Percentiles rank a stretch among this genome's conserved stretches.
phyloP scores from a whole-genome alignment of 2,113 vertebrate species.

The Hypanus sabinus region DNA sequence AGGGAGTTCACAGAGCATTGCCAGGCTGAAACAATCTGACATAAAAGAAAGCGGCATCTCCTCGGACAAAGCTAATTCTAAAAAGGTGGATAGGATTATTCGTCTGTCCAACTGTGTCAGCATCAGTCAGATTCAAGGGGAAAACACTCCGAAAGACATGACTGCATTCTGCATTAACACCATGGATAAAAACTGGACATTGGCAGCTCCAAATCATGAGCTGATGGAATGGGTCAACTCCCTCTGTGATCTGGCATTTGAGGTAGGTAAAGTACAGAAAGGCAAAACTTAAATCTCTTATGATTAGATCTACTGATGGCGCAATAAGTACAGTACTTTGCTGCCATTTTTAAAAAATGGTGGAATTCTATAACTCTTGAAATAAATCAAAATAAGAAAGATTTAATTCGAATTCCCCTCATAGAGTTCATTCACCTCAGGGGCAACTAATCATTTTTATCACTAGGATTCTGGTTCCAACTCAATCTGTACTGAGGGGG shows the following conservation, averaged over 20 bases:
- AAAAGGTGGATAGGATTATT: conserved; percentile 8
- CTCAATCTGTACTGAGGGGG: background rate
- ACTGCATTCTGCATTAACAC: conserved; percentile 7
- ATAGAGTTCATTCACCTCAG: background rate
- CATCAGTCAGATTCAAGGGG: background rate
- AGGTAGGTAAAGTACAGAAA: background rate
- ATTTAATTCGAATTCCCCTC: background rate
- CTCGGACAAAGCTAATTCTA: background rate
- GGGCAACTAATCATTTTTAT: background rate
- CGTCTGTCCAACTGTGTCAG: conserved; percentile 23
- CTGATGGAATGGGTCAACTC: background rate
- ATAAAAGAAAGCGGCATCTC: background rate
- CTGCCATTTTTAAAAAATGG: background rate
- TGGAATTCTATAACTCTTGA: background rate
- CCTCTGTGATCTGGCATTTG: conserved; percentile 9
- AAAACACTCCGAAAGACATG: background rate
- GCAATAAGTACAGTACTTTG: background rate
- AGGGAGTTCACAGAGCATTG: background rate
- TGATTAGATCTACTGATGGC: background rate
- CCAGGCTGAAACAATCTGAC: conserved; percentile 15
- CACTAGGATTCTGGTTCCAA: background rate
- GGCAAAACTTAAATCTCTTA: background rate
- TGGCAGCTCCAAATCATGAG: background rate
- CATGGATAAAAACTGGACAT: conserved; percentile 8
- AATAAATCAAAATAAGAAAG: background rate